Conservation (phyloP, 1,140 invertebrate genomes). For the Trigoniulus corallinus region DNA sequence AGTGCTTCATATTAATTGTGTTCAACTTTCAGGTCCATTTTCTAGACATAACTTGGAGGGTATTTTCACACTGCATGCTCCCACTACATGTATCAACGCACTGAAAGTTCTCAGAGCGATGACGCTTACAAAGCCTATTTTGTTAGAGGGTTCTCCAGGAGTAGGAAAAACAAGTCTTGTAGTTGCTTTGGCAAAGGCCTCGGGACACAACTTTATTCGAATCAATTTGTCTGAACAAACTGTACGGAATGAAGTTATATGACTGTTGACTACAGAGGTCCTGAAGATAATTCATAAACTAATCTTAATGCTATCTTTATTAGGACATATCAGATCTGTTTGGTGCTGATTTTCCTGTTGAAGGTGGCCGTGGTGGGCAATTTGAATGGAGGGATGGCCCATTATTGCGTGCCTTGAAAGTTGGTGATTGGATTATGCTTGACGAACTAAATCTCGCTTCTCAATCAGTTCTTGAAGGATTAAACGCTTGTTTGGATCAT, state of each 20-base stretch:
- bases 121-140: conserved; percentile 71
- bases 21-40: neutral
- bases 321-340: conserved; percentile 94
- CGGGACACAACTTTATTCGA: conserved; percentile 62
- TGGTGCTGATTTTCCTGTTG: conserved; percentile 89
- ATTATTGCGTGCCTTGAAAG: conserved; percentile 75
- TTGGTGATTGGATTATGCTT: conserved; percentile 89
- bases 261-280: too few relatives aligned
- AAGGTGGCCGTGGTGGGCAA: conserved; percentile 59
- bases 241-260: conserved; percentile 37
- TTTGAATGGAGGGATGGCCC: conserved; percentile 96
- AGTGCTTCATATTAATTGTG: too few relatives aligned
- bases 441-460: conserved; percentile 97
- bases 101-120: conserved; percentile 69
- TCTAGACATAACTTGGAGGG: conserved; percentile 8
- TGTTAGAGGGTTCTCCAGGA: conserved; percentile 94
- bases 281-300: conserved; percentile 4
- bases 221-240: conserved; percentile 99
- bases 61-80: conserved; percentile 55
- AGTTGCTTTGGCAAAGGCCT: conserved; percentile 68
- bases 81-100: conserved; percentile 67
- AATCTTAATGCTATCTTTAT: conserved; percentile 11
- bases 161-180: conserved; percentile 96
- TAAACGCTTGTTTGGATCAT: conserved; percentile 98
- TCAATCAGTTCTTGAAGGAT: conserved; percentile 91